A percentile compares a stretch with the other conserved stretches of the same genome.
These are phyloP conservation scores for Phataginus tetradactyla DNA, from an alignment of 2,797 vertebrate genomes.

Conservation along the genomic window DNA sequence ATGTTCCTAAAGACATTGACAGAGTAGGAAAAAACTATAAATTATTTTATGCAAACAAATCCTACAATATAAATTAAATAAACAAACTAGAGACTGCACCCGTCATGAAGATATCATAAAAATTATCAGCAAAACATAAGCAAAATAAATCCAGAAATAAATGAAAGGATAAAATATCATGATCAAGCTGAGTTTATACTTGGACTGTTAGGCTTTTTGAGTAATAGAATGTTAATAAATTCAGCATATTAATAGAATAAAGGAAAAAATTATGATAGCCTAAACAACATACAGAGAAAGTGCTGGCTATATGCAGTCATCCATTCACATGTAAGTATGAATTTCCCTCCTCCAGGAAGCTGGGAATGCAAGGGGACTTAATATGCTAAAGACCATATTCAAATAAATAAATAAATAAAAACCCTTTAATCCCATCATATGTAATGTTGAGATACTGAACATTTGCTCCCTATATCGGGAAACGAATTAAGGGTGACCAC, in stretches of 20 bases:
- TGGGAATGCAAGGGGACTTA: not conserved
- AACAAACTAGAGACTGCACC: not conserved
- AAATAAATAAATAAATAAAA: not conserved
- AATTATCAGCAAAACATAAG: not conserved
- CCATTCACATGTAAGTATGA: not conserved
- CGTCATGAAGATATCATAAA: not conserved
- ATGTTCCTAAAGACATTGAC: not conserved
- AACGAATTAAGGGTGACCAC: not conserved
- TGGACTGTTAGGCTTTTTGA: not conserved
- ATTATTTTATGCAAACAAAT: not conserved
- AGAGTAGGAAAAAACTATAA: not conserved
- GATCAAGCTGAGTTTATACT: not conserved
- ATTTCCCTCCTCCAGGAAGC: not conserved
- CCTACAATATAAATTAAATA: not conserved
- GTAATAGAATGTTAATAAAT: not conserved
- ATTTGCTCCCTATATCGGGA: not conserved
- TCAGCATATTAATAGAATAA: not conserved
- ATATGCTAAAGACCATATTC: not conserved
- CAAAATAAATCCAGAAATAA: slow-evolving; percentile 4
- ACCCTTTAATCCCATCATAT: not conserved
- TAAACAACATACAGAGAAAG: not conserved
- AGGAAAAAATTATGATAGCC: not conserved
- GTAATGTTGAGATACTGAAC: not conserved
- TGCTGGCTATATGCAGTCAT: not conserved
- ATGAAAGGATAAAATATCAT: not conserved